These are phyloP conservation scores for Petrocephalus microphthalmus DNA, from an alignment of 2,113 vertebrate species.

Conservation along the genomic window DNA sequence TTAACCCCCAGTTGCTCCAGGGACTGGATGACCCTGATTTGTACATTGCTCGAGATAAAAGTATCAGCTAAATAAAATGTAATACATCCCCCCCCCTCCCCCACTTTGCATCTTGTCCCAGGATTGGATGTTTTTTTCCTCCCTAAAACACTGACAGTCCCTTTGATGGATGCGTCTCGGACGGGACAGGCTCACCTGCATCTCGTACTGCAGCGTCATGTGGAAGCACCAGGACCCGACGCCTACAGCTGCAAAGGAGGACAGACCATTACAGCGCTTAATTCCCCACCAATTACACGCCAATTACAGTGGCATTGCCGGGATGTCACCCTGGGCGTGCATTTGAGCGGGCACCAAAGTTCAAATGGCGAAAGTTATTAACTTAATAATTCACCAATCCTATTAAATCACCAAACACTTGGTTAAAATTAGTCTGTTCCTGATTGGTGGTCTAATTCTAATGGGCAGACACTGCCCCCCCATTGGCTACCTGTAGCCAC, in stretches of 20 bases:
- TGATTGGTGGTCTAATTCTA: not conserved
- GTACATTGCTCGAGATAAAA: not conserved
- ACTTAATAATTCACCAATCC: not conserved
- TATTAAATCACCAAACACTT: not conserved
- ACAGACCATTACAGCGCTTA: not conserved
- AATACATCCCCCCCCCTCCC: no score
- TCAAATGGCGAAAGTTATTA: not conserved
- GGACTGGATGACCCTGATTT: not conserved
- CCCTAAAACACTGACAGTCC: not conserved
- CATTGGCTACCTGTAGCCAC: not conserved
- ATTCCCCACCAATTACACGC: not conserved
- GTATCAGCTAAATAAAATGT: not conserved
- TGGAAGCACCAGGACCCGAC: slow-evolving; percentile 98
- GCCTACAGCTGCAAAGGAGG: slow-evolving; percentile 81
- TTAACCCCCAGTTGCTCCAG: not conserved
- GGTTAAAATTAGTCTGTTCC: not conserved
- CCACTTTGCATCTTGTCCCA: not conserved
- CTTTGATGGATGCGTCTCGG: not conserved
- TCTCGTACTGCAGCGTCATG: slow-evolving; percentile 97
- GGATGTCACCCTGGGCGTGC: not conserved
- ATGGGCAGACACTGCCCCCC: not conserved
- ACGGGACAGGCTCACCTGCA: slow-evolving; percentile 76
- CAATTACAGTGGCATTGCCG: not conserved
- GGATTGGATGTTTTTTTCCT: not conserved
- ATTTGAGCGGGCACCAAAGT: not conserved